phyloP scores from a whole-genome alignment of 2,113 vertebrate genomes.

The Oxyura jamaicensis region DNA sequence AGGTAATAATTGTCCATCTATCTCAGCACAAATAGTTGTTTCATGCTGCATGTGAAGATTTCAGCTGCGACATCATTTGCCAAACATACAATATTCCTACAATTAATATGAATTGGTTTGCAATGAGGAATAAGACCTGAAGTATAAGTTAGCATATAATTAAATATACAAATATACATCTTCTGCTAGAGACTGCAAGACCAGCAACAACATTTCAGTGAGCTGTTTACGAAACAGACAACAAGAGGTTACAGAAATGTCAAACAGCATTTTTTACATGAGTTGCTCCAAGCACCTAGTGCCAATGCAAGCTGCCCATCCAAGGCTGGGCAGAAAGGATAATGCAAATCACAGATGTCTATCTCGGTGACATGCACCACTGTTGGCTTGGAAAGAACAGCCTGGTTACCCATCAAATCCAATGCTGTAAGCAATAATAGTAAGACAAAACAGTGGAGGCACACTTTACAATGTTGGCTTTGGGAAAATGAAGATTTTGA shows the following conservation, averaged over 20 bases:
- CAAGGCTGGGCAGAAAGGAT: neutral
- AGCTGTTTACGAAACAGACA: neutral
- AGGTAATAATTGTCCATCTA: conserved; percentile 29
- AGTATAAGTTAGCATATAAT: neutral
- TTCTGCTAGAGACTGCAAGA: neutral
- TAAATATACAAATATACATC: neutral
- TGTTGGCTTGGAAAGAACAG: neutral
- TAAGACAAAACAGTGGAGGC: neutral
- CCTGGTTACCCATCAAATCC: neutral
- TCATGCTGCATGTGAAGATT: neutral
- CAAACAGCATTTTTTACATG: neutral
- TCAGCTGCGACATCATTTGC: conserved; percentile 23
- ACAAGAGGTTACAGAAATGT: neutral
- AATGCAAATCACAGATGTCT: neutral
- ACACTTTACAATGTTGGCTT: neutral
- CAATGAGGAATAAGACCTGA: neutral
- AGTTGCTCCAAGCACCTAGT: neutral
- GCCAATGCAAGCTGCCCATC: neutral
- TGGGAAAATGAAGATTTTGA: neutral
- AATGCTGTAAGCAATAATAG: neutral
- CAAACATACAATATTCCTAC: neutral
- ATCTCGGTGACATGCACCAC: neutral
- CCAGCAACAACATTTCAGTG: neutral
- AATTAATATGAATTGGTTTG: conserved; percentile 1
- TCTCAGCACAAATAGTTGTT: conserved; percentile 27